phyloP scores from a whole-genome alignment of 1,140 invertebrate species.

The Listronotus bonariensis region DNA sequence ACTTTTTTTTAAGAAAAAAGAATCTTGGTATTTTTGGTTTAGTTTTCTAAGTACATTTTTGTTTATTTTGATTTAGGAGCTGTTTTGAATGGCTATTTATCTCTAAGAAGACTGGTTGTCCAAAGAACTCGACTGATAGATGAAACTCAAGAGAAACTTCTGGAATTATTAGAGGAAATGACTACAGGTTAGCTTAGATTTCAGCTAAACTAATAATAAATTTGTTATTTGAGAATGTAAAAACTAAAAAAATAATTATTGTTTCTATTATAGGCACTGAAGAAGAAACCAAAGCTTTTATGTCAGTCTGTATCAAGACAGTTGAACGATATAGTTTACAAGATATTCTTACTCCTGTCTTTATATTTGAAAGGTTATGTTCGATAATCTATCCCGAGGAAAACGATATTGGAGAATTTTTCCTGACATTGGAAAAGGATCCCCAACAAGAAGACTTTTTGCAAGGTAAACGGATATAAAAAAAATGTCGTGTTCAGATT shows the following conservation, averaged over 20 bases:
- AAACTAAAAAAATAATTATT: too few relatives aligned
- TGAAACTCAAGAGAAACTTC: conserved; percentile 93
- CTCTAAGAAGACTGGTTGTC: conserved; percentile 86
- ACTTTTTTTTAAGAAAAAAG: too few relatives aligned
- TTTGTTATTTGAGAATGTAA: too few relatives aligned
- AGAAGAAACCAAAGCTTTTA: conserved; percentile 94
- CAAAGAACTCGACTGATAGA: conserved; percentile 94
- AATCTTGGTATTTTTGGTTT: too few relatives aligned
- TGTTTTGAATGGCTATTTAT: conserved; percentile 92
- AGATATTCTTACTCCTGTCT: conserved; percentile 94
- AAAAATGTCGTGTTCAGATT: too few relatives aligned
- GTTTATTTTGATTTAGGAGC: conserved; percentile 58
- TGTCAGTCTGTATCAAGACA: conserved; percentile 96
- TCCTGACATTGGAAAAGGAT: conserved; percentile 95
- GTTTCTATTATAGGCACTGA: conserved; percentile 75
- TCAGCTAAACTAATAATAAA: not conserved
- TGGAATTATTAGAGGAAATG: conserved; percentile 95
- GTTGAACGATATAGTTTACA: conserved; percentile 90
- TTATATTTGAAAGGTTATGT: conserved; percentile 96
- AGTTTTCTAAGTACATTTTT: too few relatives aligned
- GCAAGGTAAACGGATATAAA: conserved; percentile 68
- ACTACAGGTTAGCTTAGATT: conserved; percentile 71
- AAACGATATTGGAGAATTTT: conserved; percentile 96
- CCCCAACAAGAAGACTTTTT: conserved; percentile 98
- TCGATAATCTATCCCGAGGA: conserved; percentile 98